Percentiles rank a stretch among this genome's conserved stretches.
These are phyloP conservation scores for Limnephilus auricula DNA, from an alignment of 2,888 invertebrate species.

Conservation along the genomic window DNA sequence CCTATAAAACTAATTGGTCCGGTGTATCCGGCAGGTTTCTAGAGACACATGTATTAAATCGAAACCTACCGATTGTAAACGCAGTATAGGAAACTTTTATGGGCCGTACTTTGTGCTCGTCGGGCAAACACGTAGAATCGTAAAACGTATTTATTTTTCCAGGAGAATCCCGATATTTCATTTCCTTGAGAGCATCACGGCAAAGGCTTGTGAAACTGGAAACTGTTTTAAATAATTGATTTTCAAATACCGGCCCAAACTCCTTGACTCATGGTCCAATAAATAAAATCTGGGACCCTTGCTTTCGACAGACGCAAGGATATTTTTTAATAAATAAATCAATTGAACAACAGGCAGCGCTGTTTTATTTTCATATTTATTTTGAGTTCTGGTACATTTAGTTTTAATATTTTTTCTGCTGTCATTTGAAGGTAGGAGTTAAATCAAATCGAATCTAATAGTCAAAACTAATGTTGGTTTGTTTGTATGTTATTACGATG, in stretches of 20 bases:
- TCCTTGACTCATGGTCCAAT: background rate
- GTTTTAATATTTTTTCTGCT: background rate
- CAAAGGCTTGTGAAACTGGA: background rate
- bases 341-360: background rate
- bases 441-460: background rate
- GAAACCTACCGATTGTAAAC: constrained; percentile 11
- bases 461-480: too few relatives aligned
- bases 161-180: constrained; percentile 18
- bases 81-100: background rate
- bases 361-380: background rate
- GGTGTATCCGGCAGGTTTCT: background rate
- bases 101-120: constrained; percentile 10
- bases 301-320: background rate
- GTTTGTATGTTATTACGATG: too few relatives aligned
- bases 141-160: constrained; percentile 21
- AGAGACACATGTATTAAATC: background rate
- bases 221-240: constrained; percentile 36
- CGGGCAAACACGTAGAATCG: constrained; percentile 12
- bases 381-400: background rate
- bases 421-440: background rate
- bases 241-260: constrained; percentile 7
- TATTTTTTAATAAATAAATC: background rate
- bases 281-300: background rate
- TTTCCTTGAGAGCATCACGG: constrained; percentile 24
- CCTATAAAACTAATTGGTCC: too few relatives aligned